Evolutionary conservation across 2,113 vertebrate genomes (phyloP).

Genomic region (Rhinoptilus africanus): DNA sequence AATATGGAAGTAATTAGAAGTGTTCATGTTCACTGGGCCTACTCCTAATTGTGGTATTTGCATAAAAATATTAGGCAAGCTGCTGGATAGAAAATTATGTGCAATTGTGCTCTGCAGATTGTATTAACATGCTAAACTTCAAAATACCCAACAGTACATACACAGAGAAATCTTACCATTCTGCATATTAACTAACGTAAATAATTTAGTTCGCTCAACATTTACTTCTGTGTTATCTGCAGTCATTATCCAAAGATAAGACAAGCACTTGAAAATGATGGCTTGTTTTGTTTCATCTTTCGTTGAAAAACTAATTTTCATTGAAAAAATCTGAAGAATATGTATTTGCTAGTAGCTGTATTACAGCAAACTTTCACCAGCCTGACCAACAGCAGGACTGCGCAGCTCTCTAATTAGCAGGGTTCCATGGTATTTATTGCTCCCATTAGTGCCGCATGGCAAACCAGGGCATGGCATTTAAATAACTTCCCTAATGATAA

Average conservation of each 20-base stretch:
- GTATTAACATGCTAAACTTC: not conserved
- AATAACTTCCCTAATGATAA: not conserved
- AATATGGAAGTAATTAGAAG: not conserved
- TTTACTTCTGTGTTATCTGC: not conserved
- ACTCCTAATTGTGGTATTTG: conserved; percentile 11
- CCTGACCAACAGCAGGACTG: not conserved
- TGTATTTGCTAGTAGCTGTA: not conserved
- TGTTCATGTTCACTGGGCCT: not conserved
- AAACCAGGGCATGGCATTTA: not conserved
- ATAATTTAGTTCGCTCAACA: not conserved
- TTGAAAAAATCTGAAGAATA: not conserved
- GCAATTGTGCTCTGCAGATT: not conserved
- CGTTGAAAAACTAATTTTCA: not conserved
- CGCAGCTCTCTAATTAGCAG: not conserved
- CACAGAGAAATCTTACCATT: not conserved
- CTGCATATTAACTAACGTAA: not conserved
- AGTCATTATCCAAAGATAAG: not conserved
- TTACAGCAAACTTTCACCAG: not conserved
- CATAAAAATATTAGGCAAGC: conserved; percentile 6
- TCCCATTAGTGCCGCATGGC: not conserved
- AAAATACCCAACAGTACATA: not conserved
- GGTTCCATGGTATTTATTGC: not conserved
- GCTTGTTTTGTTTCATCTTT: not conserved
- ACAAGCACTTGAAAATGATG: not conserved
- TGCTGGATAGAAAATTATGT: not conserved